A percentile compares a stretch with the other conserved stretches of the same genome.
phyloP scores from a whole-genome alignment of 2,888 invertebrate species.

The Leptodirus hochenwartii region DNA sequence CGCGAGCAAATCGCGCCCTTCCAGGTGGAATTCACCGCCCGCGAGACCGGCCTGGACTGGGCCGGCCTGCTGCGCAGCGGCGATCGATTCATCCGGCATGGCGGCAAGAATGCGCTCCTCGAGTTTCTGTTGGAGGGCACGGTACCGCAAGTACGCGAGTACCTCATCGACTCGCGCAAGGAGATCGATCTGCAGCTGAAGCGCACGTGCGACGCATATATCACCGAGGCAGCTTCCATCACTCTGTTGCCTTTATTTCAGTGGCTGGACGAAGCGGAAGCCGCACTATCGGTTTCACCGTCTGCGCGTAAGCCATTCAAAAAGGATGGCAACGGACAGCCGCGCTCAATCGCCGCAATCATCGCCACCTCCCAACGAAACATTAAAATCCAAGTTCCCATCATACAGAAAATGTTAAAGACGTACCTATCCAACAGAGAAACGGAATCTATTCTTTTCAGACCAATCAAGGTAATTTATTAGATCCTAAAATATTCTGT shows the following conservation, averaged over 20 bases:
- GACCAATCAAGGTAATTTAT: slow-evolving; percentile 64
- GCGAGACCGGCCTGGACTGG: slow-evolving; percentile 87
- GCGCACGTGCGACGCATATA: slow-evolving; percentile 74
- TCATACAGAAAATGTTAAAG: slow-evolving; percentile 77
- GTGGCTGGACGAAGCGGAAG: too few species aligned
- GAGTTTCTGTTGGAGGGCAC: slow-evolving; percentile 78
- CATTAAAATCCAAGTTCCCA: slow-evolving; percentile 63
- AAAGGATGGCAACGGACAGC: slow-evolving; percentile 25
- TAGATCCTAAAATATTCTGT: slow-evolving; percentile 8
- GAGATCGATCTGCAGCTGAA: slow-evolving; percentile 91
- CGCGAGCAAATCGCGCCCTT: slow-evolving; percentile 97
- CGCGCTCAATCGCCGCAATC: slow-evolving; percentile 51
- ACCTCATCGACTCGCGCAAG: slow-evolving; percentile 83
- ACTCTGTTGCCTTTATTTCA: slow-evolving; percentile 48
- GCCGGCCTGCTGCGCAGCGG: slow-evolving; percentile 61
- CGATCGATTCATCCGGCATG: slow-evolving; percentile 59
- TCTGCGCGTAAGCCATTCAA: slow-evolving; percentile 14
- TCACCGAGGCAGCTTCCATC: slow-evolving; percentile 61
- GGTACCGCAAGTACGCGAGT: slow-evolving; percentile 87
- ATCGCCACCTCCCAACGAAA: slow-evolving; percentile 61
- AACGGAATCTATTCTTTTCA: slow-evolving; percentile 90
- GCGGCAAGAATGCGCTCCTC: slow-evolving; percentile 77
- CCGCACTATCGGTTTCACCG: too few species aligned
- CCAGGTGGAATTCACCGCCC: slow-evolving; percentile 83
- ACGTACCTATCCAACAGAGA: slow-evolving; percentile 91